Evolutionary conservation across 2,888 invertebrate species (phyloP), one percentile per base, ranked within the genome.

Genomic region (Ophion obscuratus): DNA sequence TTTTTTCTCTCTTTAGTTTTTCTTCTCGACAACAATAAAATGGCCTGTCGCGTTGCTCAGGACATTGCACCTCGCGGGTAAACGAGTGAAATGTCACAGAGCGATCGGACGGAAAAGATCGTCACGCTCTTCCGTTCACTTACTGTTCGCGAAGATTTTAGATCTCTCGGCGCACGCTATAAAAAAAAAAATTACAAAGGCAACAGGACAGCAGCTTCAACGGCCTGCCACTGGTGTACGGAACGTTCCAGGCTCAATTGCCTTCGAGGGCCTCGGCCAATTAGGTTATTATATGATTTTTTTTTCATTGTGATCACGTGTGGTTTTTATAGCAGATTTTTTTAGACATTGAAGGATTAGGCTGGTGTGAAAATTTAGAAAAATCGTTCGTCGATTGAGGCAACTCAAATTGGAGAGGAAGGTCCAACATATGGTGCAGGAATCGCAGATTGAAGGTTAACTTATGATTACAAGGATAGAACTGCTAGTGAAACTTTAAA

Each of bases 61-160:
- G 44, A 47, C 53, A 36, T 77, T 83, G 73, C 61, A 71, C 67
- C 53, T 66, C 59, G 53, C 53, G 53, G 68, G 27, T 36, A 71
- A 36, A 74, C 36, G 61, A 62, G 73, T 62, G 20, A 44, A 66
- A 53, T 68, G 36, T 73, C 71, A 64, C 66, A 7, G 31, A 73
- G 64, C 66, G 66, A 68, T 71, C 76, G 57, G 66, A 73, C 44
- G 71, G 14, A 66, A 61, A 66, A 71, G 53, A 76, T 20, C 67
- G 67, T 74, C 83, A 53, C 53, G 64, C 62, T 77, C 40, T 68
- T 78, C 78, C 5, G 40, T 62, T 62, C 14, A 61, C 61, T 68
- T 40, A 53, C 40, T 53, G 77, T 40, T 59, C 59, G 5, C 57
- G 40, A 10, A 77, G 40, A 77, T 59, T 77, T 59, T 59, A 77